These are phyloP conservation scores for Falco rusticolus DNA, from an alignment of 2,797 vertebrate species.

Conservation along the genomic window DNA sequence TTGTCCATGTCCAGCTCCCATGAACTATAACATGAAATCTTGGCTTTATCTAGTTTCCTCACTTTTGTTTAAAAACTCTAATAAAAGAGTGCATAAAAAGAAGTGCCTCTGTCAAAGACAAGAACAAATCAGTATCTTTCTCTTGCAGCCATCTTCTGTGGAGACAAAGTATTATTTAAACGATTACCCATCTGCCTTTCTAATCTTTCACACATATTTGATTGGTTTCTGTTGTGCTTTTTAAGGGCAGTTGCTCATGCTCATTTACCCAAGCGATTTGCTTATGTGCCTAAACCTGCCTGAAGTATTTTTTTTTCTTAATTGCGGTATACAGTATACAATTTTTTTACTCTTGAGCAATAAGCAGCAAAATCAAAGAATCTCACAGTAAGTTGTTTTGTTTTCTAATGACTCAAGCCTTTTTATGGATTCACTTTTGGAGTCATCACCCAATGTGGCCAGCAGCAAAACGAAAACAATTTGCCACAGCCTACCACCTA, in stretches of 20 bases:
- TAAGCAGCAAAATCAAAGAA: constrained; percentile 64
- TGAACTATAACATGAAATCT: neutral
- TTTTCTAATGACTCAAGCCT: constrained; percentile 65
- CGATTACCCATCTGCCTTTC: neutral
- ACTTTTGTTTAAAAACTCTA: neutral
- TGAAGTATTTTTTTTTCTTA: neutral
- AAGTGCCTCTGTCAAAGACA: neutral
- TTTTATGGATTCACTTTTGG: constrained; percentile 41
- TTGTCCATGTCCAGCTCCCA: neutral
- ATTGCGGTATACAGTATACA: neutral
- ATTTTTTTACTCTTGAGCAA: constrained; percentile 53
- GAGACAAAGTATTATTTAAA: neutral
- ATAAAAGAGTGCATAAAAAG: neutral
- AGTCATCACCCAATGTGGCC: constrained; percentile 39
- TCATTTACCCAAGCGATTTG: constrained; percentile 10
- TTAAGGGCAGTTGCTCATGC: constrained; percentile 5
- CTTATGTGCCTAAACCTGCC: constrained; percentile 53
- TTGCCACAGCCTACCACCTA: constrained; percentile 52
- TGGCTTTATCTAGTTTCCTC: neutral
- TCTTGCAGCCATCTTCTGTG: neutral
- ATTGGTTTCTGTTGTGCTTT: constrained; percentile 12
- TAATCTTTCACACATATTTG: neutral
- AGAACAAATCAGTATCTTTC: neutral
- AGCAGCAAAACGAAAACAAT: constrained; percentile 68
- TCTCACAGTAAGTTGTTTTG: constrained; percentile 32